Evolutionary conservation across 2,888 invertebrate genomes (phyloP), one percentile per base, ranked within the genome.

Genomic region (Drosophila falleni): DNA sequence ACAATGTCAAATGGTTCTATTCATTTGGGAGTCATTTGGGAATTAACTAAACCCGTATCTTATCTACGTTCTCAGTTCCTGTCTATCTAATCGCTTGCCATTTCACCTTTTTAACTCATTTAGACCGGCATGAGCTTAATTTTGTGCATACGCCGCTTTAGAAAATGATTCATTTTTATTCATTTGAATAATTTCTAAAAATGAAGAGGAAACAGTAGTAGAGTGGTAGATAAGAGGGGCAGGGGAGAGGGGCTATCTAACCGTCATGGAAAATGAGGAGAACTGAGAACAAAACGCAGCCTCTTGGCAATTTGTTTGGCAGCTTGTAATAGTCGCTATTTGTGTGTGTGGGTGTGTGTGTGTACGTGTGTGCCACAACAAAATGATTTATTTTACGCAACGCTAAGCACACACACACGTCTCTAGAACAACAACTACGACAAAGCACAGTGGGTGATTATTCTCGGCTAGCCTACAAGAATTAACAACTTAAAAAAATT

Each of bases 331-430:
- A 87, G 54, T 42, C 53, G 62, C 64, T 71, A 54, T 51, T 26
- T 58, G 26, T 60, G 23, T 56, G 64, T 50, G 49, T 63, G 53
- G 59, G 50, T 55, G 53, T 55, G 53, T 51, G 37, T 44, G 39
- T 53, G 29, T 49, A 13, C 1, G 15, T 16, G 35, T 55, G 49
- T 61, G 74, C 69, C 71, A 69, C 74, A 89, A 59, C 70, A 68
- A 87, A 88, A 86, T 87, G 87, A 86, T 86, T 86, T 86, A 82
- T 89, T 86, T 89, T 82, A 86, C 85, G 82, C 78, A 68, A 81
- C 75, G 78, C 76, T 83, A 74, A 79, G 71, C 80, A 72, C 39
- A 83, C 39, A 83, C 74, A 80, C 76, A 87, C 81, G 72, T 66
- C 54, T 63, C 46, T 41, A 4, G 16, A 13, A 44, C 50, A 64